Base-by-base conservation (phyloP, 2,113 vertebrate species). In the Morone saxatilis region DNA sequence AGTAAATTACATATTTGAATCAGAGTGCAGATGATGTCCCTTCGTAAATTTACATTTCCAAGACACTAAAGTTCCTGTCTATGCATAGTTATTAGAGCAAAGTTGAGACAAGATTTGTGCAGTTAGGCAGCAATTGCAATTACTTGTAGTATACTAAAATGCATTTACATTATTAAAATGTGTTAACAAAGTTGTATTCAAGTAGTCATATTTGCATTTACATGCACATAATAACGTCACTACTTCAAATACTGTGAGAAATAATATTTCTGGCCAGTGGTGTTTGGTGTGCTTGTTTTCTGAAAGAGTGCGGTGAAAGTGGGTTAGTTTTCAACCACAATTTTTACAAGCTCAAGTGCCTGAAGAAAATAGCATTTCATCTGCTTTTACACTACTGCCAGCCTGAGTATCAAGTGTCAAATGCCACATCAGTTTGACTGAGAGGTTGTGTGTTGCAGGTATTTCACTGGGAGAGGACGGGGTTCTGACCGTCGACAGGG, bases 401-500 rank as follows among this genome's bases (percentile, higher is more conserved):
- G 20, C 22, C 7, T 1, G 31, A 31, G 31, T 31, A 31, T 31
- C 5, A 14, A 50, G 22, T 60, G 36, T 43, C 47, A 45, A 62
- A 83, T 67, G 19, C 6, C 12, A 11, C 25, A 14, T 36, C 14
- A 14, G 38, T 71, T 25, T 72, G 47, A 88, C 66, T 67, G 17
- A 56, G 56, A 50, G 6, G 5, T 60, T 78, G 9, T 87, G 19
- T 86, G 53, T 81, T 83, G 4, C 94, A 98, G 97, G 97, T 48
- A 96, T 98, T 86, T 96, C 94, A 22, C 81, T 96, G 75, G 94
- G 92, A 79, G 90, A 94, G 12, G 93, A 96, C 5, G 96, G 96
- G 0, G 87, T 86, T 14, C 92, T 98, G 89, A 94, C 94, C 75
- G 98, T 98, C 4, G 96, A 98, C 72, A 92, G 97, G 83, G 96